These are phyloP conservation scores for Chesias legatella DNA, from an alignment of 2,888 invertebrate genomes.

Conservation along the genomic window DNA sequence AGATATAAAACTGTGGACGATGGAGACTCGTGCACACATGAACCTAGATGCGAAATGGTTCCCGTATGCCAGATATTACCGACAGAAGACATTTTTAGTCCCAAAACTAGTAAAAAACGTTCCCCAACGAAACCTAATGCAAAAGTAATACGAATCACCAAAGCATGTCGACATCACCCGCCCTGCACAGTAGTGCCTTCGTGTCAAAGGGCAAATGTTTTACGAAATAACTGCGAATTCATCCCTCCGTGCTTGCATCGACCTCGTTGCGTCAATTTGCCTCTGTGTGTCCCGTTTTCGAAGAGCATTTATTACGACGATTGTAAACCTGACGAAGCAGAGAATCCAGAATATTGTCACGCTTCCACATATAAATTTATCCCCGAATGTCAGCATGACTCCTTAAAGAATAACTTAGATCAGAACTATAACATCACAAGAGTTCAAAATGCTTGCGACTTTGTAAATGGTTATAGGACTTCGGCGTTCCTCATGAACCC, in stretches of 20 bases:
- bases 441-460: slow-evolving; percentile 44
- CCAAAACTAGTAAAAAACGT: slow-evolving; percentile 39
- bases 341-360: slow-evolving; percentile 40
- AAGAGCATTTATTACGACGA: slow-evolving; percentile 54
- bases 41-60: slow-evolving; percentile 59
- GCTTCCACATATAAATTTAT: slow-evolving; percentile 43
- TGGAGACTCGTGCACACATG: slow-evolving; percentile 47
- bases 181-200: slow-evolving; percentile 70
- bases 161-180: slow-evolving; percentile 69
- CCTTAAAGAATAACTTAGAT: slow-evolving; percentile 35
- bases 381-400: slow-evolving; percentile 42
- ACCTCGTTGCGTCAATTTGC: slow-evolving; percentile 67
- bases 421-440: slow-evolving; percentile 38
- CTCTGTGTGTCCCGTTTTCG: slow-evolving; percentile 59
- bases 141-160: slow-evolving; percentile 59
- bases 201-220: slow-evolving; percentile 59
- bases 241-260: slow-evolving; percentile 65
- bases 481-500: slow-evolving; percentile 39
- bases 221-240: slow-evolving; percentile 63
- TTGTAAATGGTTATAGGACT: slow-evolving; percentile 33
- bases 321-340: slow-evolving; percentile 37
- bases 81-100: slow-evolving; percentile 39
- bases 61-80: slow-evolving; percentile 63
- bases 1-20: slow-evolving; percentile 32
- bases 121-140: slow-evolving; percentile 38